Percentiles rank a stretch among this genome's conserved stretches.
Conservation (phyloP, 2,888 invertebrate genomes). For the Meteorus colon region DNA sequence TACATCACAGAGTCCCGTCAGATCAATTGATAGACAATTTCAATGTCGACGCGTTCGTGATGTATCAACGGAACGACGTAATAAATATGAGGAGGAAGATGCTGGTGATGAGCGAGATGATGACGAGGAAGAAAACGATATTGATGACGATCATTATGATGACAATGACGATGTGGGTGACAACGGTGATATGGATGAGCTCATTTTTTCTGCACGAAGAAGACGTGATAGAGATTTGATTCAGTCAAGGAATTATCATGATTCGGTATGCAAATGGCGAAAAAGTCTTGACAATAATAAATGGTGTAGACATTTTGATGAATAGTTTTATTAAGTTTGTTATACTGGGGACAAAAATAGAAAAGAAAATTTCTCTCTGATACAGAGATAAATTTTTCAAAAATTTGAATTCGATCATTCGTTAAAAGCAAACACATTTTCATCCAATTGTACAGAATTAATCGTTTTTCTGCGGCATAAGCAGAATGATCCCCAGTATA, state of each 20-base stretch:
- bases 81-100: constrained; percentile 55
- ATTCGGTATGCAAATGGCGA: constrained; percentile 24
- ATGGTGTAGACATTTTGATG: too few relatives aligned
- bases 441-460: neutral
- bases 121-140: constrained; percentile 29
- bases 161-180: constrained; percentile 12
- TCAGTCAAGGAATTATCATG: constrained; percentile 22
- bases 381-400: too few relatives aligned
- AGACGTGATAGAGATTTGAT: constrained; percentile 19
- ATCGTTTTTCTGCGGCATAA: constrained; percentile 7
- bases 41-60: constrained; percentile 13
- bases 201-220: constrained; percentile 10
- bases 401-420: neutral
- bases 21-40: constrained; percentile 29
- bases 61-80: constrained; percentile 22
- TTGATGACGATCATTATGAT: constrained; percentile 24
- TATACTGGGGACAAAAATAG: too few relatives aligned
- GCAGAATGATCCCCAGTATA: constrained; percentile 18
- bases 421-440: neutral
- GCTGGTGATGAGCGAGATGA: constrained; percentile 55
- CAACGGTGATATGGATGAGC: neutral
- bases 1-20: constrained; percentile 53
- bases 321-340: too few relatives aligned
- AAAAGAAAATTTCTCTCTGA: too few relatives aligned
- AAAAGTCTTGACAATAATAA: neutral